Evolutionary conservation across 2,113 vertebrate species (phyloP), one percentile per base, ranked within the genome.

Genomic region (Myiozetetes cayanensis): DNA sequence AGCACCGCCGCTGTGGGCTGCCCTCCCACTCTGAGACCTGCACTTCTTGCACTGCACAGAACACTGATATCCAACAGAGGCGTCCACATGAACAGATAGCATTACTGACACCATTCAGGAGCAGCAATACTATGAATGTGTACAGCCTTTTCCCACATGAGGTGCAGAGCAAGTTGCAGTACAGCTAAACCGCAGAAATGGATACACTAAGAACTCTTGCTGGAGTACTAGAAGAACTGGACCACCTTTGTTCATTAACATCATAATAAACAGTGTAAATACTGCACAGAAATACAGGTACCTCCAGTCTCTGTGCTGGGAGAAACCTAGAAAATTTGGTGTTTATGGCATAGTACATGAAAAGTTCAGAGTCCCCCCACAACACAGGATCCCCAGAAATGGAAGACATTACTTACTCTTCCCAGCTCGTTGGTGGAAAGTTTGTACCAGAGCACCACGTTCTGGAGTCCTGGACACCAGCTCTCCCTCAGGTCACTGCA

Each of bases 391-490:
- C 14, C 53, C 35, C 7, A 13, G 23, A 62, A 18, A 47, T 0
- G 0, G 27, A 92, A 53, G 41, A 96, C 56, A 61, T 77, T 87
- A 97, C 97, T 97, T 87, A 97, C 97, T 74, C 80, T 90, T 43
- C 87, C 85, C 87, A 95, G 87, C 14, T 96, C 15, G 31, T 61
- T 82, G 90, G 71, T 93, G 70, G 35, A 81, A 95, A 94, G 76
- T 33, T 87, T 3, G 61, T 53, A 55, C 7, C 24, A 78, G 67
- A 96, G 92, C 61, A 91, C 78, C 46, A 80, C 33, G 61, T 93
- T 61, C 62, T 61, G 81, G 49, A 66, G 39, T 50, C 70, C 75
- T 85, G 65, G n/a, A 58, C 61, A 92, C 72, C 62, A 75, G 62
- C 71, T 94, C 66, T 56, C 68, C 6, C 74, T 93, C 55, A 37